Conservation (phyloP, 1,140 invertebrate species). For the Gryon sp. region DNA sequence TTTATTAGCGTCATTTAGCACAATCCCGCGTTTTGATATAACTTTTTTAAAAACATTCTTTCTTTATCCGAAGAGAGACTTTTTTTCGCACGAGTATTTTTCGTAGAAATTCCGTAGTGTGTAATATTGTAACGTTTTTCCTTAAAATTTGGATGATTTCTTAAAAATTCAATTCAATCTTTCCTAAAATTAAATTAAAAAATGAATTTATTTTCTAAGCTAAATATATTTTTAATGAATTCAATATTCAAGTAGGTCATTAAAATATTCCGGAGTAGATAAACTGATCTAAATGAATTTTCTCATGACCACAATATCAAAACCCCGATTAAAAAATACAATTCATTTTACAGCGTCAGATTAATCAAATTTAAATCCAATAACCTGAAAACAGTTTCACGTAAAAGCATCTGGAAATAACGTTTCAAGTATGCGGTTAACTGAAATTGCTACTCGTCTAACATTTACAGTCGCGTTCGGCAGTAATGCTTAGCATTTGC, state of each 20-base stretch:
- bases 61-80: constrained; percentile 46
- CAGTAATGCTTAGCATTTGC: neutral
- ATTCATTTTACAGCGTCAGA: neutral
- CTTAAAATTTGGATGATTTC: too few species aligned
- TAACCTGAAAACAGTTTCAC: constrained; percentile 11
- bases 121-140: too few species aligned
- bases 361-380: constrained; percentile 24
- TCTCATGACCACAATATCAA: too few species aligned
- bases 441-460: constrained; percentile 38
- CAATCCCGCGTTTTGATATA: constrained; percentile 16
- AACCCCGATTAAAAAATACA: too few species aligned
- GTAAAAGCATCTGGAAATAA: constrained; percentile 11
- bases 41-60: constrained; percentile 9
- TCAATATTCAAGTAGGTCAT: too few species aligned
- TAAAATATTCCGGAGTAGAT: too few species aligned
- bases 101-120: too few species aligned
- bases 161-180: too few species aligned
- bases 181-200: too few species aligned
- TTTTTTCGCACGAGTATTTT: constrained; percentile 23
- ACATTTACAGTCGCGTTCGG: constrained; percentile 36
- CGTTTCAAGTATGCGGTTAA: constrained; percentile 25
- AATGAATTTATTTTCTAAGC: too few species aligned
- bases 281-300: too few species aligned
- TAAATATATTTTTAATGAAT: too few species aligned
- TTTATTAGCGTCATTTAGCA: constrained; percentile 53